Evolutionary conservation across 2,113 vertebrate genomes (phyloP).

Genomic region (Perccottus glenii): DNA sequence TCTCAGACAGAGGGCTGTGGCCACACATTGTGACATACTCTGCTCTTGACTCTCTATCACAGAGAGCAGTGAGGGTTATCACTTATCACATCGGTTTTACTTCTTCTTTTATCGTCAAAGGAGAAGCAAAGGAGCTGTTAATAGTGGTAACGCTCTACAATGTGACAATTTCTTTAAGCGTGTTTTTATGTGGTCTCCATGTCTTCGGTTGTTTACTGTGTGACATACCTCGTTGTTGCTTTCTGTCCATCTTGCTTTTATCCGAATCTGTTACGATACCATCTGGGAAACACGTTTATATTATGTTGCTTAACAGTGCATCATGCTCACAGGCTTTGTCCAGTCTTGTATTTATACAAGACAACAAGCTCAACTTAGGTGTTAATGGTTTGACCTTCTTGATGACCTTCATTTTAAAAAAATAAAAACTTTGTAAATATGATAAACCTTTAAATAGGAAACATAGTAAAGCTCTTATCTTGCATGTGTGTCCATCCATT

Average conservation of each 20-base stretch:
- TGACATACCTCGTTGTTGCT: conserved; percentile 9
- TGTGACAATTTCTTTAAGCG: conserved; percentile 13
- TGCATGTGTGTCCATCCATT: too few species aligned
- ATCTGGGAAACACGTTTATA: conserved; percentile 13
- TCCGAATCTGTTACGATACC: conserved; percentile 27
- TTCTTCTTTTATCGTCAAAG: conserved; percentile 37
- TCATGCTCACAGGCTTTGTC: too few species aligned
- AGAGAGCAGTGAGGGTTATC: conserved; percentile 39
- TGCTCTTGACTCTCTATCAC: conserved; percentile 23
- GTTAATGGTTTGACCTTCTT: too few species aligned
- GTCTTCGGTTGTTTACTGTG: conserved; percentile 46
- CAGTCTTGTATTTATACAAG: too few species aligned
- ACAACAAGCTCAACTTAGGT: too few species aligned
- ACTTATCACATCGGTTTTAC: conserved; percentile 41
- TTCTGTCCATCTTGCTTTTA: conserved; percentile 43
- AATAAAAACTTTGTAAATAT: too few species aligned
- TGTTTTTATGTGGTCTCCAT: conserved; percentile 31
- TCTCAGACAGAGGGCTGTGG: conserved; percentile 28
- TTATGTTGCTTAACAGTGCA: too few species aligned
- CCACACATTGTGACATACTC: conserved; percentile 39
- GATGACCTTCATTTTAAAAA: too few species aligned
- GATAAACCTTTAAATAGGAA: too few species aligned
- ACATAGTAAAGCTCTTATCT: too few species aligned
- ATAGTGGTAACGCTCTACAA: conserved; percentile 6
- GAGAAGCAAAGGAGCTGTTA: neutral